Conservation (phyloP, 1,140 invertebrate genomes). For the Chlorops oryzae region DNA sequence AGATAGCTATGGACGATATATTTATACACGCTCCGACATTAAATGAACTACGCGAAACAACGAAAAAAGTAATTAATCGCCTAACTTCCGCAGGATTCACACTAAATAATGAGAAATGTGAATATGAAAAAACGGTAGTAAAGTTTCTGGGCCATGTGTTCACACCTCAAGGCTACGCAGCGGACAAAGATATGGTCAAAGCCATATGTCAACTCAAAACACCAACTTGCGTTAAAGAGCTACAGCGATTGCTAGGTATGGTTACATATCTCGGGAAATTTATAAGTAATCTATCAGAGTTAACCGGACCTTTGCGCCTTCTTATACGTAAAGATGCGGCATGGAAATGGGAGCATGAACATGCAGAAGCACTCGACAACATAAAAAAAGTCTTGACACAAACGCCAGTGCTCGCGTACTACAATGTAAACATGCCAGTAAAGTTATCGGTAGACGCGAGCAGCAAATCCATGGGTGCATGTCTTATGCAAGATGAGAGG, state of each 20-base stretch:
- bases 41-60: conserved; percentile 1
- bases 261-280: conserved; percentile 44
- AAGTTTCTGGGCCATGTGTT: conserved; percentile 40
- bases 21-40: conserved; percentile 23
- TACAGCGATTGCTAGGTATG: conserved; percentile 46
- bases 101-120: conserved; percentile 31
- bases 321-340: conserved; percentile 43
- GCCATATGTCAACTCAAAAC: conserved; percentile 29
- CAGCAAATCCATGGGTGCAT: conserved; percentile 23
- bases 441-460: conserved; percentile 18
- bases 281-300: conserved; percentile 42
- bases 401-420: conserved; percentile 30
- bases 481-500: conserved; percentile 24
- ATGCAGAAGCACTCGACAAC: conserved; percentile 31
- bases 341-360: conserved; percentile 38
- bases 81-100: conserved; percentile 23
- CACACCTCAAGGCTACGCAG: conserved; percentile 32
- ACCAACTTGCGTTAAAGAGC: conserved; percentile 35
- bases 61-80: conserved; percentile 21
- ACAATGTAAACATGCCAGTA: conserved; percentile 17
- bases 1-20: conserved; percentile 34
- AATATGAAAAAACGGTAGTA: conserved; percentile 20
- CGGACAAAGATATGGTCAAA: conserved; percentile 34
- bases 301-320: conserved; percentile 36
- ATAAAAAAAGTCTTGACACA: conserved; percentile 34